Evolutionary conservation across 2,113 vertebrate species (phyloP), one percentile per base, ranked within the genome.

Genomic region (Passerina amoena): DNA sequence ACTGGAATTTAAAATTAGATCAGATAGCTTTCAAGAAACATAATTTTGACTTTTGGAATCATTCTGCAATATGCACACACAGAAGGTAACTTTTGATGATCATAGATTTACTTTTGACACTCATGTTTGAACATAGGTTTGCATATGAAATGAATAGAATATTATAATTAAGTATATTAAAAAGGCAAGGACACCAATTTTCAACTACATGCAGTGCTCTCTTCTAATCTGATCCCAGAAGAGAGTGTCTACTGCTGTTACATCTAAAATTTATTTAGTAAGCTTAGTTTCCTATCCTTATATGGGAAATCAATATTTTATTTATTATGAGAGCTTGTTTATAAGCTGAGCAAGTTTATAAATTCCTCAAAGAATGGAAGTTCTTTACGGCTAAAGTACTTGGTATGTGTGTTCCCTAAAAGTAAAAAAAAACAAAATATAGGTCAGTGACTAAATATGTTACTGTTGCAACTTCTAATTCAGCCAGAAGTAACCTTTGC

Each of bases 331-430:
- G 17, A 80, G 4, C 3, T 40, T 63, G 1, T 71, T 63, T 53
- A 35, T 54, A 69, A 70, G 3, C 4, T 40, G 13, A 64, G 13
- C 3, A 16, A 17, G 27, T 86, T 45, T 59, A 50, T 47, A 53
- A 66, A 59, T 80, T 37, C 23, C 11, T n/a, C 20, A 42, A 72
- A 54, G 8, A 59, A 59, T 28, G 3, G 14, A 51, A 80, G 12
- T 15, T 80, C 37, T 69, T 6, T 21, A 37, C 4, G 64, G 7
- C 5, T 45, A 33, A 90, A 82, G 1, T 19, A 42, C 8, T 21
- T 14, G 8, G 5, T 61, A 64, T 0, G 0, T 37, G 2, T n/a
- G 6, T 25, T 57, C 24, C 53, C 3, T 68, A 63, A 53, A 40
- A 61, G 14, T 11, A 48, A 37, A 24, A 28, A 40, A 13, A 30